Conservation (phyloP, 2,113 vertebrate species). For the Chlorodrepanis virens region DNA sequence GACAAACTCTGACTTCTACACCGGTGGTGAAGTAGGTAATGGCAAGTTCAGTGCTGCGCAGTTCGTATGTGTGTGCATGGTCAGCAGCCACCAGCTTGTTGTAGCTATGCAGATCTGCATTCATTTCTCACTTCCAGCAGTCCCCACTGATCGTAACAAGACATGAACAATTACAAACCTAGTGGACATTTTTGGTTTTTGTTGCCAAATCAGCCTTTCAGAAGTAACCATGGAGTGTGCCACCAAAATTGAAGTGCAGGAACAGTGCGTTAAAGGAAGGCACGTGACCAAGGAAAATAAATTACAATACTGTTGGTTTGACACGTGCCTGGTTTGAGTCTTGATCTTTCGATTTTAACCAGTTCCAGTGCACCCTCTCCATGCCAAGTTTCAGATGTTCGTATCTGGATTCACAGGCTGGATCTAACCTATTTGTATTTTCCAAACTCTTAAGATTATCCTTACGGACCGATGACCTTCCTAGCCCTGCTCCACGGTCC, state of each 20-base stretch:
- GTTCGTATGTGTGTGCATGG: conserved; percentile 81
- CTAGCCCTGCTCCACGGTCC: not conserved
- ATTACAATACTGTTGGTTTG: not conserved
- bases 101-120: conserved; percentile 79
- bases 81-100: conserved; percentile 78
- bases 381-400: not conserved
- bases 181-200: not conserved
- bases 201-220: not conserved
- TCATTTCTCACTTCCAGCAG: conserved; percentile 81
- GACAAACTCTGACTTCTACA: conserved; percentile 97
- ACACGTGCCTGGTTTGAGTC: not conserved
- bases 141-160: conserved; percentile 33
- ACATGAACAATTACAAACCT: not conserved
- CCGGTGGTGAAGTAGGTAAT: conserved; percentile 99
- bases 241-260: not conserved
- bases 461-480: rapidly evolving
- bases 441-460: not conserved
- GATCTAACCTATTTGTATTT: not conserved
- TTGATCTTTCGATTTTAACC: not conserved
- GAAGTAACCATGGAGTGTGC: not conserved
- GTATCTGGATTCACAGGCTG: not conserved
- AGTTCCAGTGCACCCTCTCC: not conserved
- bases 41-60: conserved; percentile 82
- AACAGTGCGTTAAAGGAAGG: not conserved
- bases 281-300: not conserved